Conservation (phyloP, 2,113 vertebrate genomes). For the Hyla sarda region DNA sequence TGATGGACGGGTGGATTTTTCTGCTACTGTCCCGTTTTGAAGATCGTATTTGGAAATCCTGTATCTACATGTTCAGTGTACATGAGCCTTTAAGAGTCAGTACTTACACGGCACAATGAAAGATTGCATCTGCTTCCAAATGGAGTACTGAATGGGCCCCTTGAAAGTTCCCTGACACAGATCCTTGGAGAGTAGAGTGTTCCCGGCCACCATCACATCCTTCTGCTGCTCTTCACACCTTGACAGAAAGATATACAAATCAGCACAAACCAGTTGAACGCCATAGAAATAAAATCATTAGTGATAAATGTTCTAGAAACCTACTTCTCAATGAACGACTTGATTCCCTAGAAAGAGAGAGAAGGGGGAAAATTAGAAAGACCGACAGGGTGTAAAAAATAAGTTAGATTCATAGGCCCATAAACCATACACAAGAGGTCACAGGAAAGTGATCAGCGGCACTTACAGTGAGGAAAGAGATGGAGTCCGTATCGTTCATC, state of each 20-base stretch:
- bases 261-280: not conserved
- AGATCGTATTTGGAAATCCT: too few species aligned
- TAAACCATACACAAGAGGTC: too few species aligned
- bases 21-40: too few species aligned
- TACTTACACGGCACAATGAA: constrained; percentile 40
- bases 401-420: too few species aligned
- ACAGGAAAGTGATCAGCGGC: too few species aligned
- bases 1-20: too few species aligned
- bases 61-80: too few species aligned
- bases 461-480: constrained; percentile 48
- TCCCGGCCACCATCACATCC: constrained; percentile 20
- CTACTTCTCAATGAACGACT: constrained; percentile 52
- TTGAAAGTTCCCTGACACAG: constrained; percentile 51
- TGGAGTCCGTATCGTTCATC: constrained; percentile 11
- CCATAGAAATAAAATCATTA: not conserved
- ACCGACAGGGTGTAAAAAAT: too few species aligned
- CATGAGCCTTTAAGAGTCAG: not conserved
- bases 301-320: not conserved
- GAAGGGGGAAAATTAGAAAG: not conserved
- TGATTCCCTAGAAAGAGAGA: constrained; percentile 54
- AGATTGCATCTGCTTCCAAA: constrained; percentile 50
- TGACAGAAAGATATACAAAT: not conserved
- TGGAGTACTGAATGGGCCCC: constrained; percentile 43
- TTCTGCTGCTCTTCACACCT: constrained; percentile 47
- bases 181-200: constrained; percentile 48